These are phyloP conservation scores for Euwallacea similis DNA, from an alignment of 1,140 invertebrate genomes.

Conservation along the genomic window DNA sequence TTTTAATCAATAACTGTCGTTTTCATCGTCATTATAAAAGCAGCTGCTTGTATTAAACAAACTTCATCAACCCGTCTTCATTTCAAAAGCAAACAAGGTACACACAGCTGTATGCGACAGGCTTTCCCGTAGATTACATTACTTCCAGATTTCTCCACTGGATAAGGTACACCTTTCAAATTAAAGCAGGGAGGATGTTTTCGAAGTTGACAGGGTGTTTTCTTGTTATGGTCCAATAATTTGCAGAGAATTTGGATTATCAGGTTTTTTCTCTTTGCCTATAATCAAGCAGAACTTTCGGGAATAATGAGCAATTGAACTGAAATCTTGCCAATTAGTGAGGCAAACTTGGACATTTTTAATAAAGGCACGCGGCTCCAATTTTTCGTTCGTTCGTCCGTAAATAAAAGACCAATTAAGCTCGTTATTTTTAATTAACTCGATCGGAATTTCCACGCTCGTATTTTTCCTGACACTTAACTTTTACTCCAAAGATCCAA, in stretches of 20 bases:
- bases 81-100: conserved; percentile 2
- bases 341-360: no score
- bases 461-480: conserved; percentile 12
- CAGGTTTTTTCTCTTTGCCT: no score
- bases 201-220: neutral
- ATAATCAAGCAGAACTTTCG: no score
- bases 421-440: conserved; percentile 18
- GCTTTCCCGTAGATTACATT: conserved; percentile 1
- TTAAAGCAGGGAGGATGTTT: neutral
- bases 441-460: no score
- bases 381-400: conserved; percentile 2
- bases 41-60: neutral
- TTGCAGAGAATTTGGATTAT: neutral
- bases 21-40: conserved; percentile 4
- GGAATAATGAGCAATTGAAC: no score
- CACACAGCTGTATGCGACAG: conserved; percentile 3
- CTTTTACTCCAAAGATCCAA: conserved; percentile 7
- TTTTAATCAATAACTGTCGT: neutral
- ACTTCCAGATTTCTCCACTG: neutral
- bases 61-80: neutral
- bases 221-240: neutral
- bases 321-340: no score
- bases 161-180: neutral
- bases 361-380: neutral
- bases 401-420: conserved; percentile 1